A percentile compares a stretch with the other conserved stretches of the same genome.
These are phyloP conservation scores for Drosophila imparisetae DNA, from an alignment of 2,888 invertebrate species.

Conservation along the genomic window DNA sequence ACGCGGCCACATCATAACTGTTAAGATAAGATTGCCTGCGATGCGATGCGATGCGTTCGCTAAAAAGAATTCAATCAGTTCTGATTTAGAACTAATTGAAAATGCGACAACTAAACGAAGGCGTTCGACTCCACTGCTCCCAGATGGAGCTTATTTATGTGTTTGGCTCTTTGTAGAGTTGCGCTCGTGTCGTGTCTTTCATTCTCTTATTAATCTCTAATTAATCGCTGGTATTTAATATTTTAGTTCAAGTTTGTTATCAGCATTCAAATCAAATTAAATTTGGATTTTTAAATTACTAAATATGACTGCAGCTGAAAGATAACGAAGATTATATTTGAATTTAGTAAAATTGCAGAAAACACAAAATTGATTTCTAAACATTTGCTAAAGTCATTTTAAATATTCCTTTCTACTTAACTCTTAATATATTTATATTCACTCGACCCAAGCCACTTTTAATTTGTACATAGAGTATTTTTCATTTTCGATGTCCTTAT, in stretches of 20 bases:
- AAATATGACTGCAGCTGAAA: not conserved
- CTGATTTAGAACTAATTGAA: slow-evolving; percentile 79
- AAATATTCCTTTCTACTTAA: not conserved
- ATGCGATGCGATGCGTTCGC: slow-evolving; percentile 21
- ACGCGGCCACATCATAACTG: slow-evolving; percentile 67
- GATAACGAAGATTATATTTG: too few relatives aligned
- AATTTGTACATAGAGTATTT: not conserved
- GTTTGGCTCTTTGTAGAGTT: slow-evolving; percentile 1
- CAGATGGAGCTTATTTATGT: not conserved
- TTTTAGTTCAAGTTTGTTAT: not conserved
- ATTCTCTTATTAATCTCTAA: not conserved
- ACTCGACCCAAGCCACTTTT: not conserved
- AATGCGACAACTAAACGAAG: slow-evolving; percentile 64
- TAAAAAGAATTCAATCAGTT: slow-evolving; percentile 76
- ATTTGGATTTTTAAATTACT: not conserved
- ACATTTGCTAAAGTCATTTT: not conserved
- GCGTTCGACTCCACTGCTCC: not conserved
- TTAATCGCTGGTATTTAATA: not conserved
- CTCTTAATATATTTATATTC: not conserved
- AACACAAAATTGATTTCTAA: not conserved
- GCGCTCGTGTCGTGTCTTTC: slow-evolving; percentile 1
- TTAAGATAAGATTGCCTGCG: slow-evolving; percentile 72
- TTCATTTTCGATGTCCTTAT: not conserved
- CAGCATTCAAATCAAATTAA: not conserved
- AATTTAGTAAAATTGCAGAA: not conserved